Base-by-base conservation (phyloP, 1,140 invertebrate species). In the Drosophila ohnishii region DNA sequence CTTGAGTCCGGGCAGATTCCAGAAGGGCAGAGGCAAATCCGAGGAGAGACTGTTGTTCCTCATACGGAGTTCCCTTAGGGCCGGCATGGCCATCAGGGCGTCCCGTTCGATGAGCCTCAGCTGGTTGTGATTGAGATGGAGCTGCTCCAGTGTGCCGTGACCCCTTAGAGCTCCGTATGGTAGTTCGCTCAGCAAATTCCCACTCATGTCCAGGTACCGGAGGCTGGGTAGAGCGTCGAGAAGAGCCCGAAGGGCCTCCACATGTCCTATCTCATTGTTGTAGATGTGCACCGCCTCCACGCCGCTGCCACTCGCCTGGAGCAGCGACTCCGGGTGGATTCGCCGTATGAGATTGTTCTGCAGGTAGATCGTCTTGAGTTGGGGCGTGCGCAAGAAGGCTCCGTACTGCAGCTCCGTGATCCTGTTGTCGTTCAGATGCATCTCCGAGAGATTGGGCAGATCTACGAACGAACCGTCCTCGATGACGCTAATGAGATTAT, bases 381-480 rank as follows among this genome's bases (percentile, higher is more conserved):
- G 92, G 0, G 96, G 96, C 1, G 97, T 94, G 75, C 95, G 93
- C 81, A 97, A 94, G 82, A 97, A 97, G 8, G 96, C 95, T 6
- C 96, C 96, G 71, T 95, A 94, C 66, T 95, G 94, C 48, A 97
- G 94, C 78, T 95, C 95, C 8, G 93, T 94, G 14, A 97, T 96
- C 34, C 94, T 92, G 88, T 97, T 97, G 61, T 94, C 93, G 4
- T 95, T 94, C 9, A 98, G 82, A 66, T 94, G 94, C 30, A 98
- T 63, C 59, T 94, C 94, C 53, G 94, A 93, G 10, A 97, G 92
- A 70, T 94, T 94, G 0, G 95, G 94, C 53, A 97, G 92, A 91
- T 97, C 96, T 1, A 96, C 95, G 90, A 98, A 97, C 1, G 95
- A 95, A 0, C 94, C 95, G 91, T 97, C 96, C 35, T 93, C 93